A percentile compares a stretch with the other conserved stretches of the same genome.
phyloP scores from a whole-genome alignment of 37 sponge, comb jelly and placozoan species.

The Diacarnus erythraeanus region DNA sequence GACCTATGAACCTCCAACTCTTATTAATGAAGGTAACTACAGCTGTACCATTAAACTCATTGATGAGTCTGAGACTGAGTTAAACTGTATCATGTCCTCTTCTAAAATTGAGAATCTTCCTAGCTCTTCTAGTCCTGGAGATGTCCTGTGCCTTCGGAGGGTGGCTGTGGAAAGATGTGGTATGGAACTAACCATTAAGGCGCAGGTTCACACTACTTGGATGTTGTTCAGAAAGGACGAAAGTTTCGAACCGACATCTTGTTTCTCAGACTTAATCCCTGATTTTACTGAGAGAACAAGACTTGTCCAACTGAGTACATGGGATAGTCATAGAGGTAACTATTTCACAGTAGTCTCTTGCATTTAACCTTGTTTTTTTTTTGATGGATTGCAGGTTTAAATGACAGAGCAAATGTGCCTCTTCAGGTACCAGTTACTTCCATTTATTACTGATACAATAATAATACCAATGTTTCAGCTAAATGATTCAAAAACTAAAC shows the following conservation, averaged over 20 bases:
- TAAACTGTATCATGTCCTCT: slow-evolving; percentile 5
- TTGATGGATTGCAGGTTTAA: no score
- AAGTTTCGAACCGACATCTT: neutral
- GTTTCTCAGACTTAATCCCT: neutral
- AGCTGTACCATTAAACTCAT: neutral
- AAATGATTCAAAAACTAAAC: no score
- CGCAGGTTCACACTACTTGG: neutral
- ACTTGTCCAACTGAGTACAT: neutral
- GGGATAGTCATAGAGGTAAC: neutral
- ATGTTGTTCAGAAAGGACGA: neutral
- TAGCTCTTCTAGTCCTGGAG: neutral
- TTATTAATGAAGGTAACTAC: neutral
- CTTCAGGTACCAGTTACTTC: no score
- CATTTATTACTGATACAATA: no score
- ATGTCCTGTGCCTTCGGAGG: neutral
- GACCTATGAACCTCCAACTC: neutral
- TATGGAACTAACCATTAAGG: neutral
- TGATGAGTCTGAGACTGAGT: neutral
- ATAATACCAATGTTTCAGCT: no score
- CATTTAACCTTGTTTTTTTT: no score
- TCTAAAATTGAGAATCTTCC: neutral
- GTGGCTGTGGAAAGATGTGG: neutral
- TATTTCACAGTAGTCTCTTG: no score
- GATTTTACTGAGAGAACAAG: neutral
- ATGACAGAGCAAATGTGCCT: no score